A percentile compares a stretch with the other conserved stretches of the same genome.
phyloP scores from a whole-genome alignment of 2,113 vertebrate species.

The Nesogale talazaci region DNA sequence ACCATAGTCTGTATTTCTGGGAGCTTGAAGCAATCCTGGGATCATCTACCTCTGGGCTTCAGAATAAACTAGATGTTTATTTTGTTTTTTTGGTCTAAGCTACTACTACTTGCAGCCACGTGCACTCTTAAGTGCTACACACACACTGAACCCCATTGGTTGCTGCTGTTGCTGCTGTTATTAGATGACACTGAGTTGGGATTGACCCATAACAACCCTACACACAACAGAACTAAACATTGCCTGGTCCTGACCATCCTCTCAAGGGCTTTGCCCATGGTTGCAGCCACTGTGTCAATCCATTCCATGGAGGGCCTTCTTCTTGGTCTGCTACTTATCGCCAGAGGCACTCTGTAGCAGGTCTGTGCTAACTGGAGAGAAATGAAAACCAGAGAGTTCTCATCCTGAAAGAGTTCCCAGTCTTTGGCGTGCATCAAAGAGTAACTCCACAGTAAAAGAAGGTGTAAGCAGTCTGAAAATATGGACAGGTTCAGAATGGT shows the following conservation, averaged over 20 bases:
- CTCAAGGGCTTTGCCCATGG: no score
- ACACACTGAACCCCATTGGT: neutral
- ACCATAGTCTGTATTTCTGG: accelerated
- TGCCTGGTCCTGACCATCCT: no score
- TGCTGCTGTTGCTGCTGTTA: no score
- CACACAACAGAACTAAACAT: no score
- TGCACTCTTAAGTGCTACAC: no score
- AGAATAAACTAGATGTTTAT: neutral
- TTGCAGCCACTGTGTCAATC: no score
- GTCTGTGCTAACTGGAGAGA: neutral
- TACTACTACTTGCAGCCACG: neutral
- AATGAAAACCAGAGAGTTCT: neutral
- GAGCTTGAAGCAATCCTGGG: neutral
- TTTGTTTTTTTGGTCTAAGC: neutral
- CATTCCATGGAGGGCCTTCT: no score
- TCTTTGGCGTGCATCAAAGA: neutral
- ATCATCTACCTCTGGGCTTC: neutral
- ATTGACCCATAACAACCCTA: no score
- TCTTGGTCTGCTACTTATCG: no score
- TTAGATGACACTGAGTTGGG: no score
- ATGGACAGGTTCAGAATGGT: neutral
- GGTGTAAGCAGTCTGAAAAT: no score
- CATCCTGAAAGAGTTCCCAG: neutral
- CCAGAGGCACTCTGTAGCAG: neutral
- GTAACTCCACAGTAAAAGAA: neutral